These are phyloP conservation scores for Ophion ellenae DNA, from an alignment of 2,888 invertebrate species.

Conservation along the genomic window DNA sequence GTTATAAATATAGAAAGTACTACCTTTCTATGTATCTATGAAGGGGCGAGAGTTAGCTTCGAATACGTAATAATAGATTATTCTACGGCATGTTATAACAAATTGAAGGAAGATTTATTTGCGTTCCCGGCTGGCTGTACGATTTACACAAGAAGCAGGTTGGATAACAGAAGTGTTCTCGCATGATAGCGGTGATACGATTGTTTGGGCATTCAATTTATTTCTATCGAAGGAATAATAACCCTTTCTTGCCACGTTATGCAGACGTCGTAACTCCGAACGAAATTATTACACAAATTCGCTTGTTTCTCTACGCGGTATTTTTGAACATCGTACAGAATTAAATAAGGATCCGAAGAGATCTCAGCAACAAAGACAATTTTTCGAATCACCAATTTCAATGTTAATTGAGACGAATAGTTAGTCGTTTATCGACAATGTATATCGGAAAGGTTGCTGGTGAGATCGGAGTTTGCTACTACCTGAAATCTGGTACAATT, in stretches of 20 bases:
- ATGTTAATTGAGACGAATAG: no score
- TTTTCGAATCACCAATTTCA: no score
- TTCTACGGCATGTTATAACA: neutral
- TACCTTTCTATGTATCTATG: no score
- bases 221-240: neutral
- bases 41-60: neutral
- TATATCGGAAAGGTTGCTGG: no score
- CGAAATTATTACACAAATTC: neutral
- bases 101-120: neutral
- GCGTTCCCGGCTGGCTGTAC: neutral
- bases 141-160: neutral
- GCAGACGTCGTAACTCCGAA: neutral
- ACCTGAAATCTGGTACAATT: conserved; percentile 39
- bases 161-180: neutral
- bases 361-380: no score
- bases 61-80: neutral
- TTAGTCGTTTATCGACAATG: no score
- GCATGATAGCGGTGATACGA: neutral
- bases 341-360: neutral
- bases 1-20: neutral
- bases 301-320: no score
- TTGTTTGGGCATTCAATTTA: neutral
- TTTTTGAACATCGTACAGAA: no score
- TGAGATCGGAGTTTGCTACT: neutral
- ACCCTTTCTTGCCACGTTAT: neutral